phyloP scores from a whole-genome alignment of 2,888 invertebrate genomes.

The Andricus quercusramuli region DNA sequence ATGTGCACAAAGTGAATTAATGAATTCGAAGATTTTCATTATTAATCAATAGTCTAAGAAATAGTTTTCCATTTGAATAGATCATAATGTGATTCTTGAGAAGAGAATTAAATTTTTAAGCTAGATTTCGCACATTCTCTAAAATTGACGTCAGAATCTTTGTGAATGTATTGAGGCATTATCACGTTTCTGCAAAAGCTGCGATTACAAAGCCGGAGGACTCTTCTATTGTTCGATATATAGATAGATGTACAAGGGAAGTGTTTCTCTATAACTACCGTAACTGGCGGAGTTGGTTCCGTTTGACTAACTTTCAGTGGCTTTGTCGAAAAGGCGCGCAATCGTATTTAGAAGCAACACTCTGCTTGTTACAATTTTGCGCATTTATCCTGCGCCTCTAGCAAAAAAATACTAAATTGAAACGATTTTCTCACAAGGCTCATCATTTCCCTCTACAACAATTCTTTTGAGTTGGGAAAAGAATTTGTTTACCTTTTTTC shows the following conservation, averaged over 20 bases:
- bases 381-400: neutral
- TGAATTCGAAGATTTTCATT: too few relatives aligned
- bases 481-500: neutral
- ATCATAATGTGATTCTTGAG: neutral
- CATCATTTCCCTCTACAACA: neutral
- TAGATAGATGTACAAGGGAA: slow-evolving; percentile 14
- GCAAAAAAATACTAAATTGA: neutral
- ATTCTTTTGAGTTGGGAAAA: neutral
- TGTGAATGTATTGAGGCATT: slow-evolving; percentile 14
- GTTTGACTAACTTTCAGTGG: slow-evolving; percentile 34
- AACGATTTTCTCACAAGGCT: neutral
- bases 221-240: slow-evolving; percentile 24
- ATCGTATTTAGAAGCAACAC: neutral
- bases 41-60: too few relatives aligned
- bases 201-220: slow-evolving; percentile 22
- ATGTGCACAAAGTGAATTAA: too few relatives aligned
- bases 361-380: neutral
- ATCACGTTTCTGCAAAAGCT: slow-evolving; percentile 26
- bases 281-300: slow-evolving; percentile 32
- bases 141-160: slow-evolving; percentile 31
- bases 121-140: neutral
- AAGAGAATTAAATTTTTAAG: neutral
- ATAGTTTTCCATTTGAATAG: neutral
- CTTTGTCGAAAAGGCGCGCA: slow-evolving; percentile 16
- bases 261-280: slow-evolving; percentile 29